Conservation (phyloP, 1,140 invertebrate species). For the Probaryconus sp. region DNA sequence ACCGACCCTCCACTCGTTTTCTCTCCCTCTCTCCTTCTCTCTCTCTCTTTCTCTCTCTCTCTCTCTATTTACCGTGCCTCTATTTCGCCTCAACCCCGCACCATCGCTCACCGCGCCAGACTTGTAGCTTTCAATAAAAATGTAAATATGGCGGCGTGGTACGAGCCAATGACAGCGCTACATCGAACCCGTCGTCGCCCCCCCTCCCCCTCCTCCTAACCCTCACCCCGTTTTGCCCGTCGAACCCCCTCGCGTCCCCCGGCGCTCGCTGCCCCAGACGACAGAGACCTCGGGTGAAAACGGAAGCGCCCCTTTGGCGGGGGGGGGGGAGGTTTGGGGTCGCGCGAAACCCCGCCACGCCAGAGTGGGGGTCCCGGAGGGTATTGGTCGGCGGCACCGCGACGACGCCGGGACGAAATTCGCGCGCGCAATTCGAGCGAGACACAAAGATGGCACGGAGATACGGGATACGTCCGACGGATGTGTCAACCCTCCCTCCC, state of each 20-base stretch:
- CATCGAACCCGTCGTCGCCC: constrained; percentile 69
- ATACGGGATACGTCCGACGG: constrained; percentile 25
- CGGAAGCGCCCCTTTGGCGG: constrained; percentile 44
- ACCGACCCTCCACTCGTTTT: constrained; percentile 58
- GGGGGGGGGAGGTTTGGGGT: constrained; percentile 39
- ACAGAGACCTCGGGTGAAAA: constrained; percentile 57
- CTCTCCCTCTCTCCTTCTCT: constrained; percentile 39
- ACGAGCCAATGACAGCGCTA: constrained; percentile 78
- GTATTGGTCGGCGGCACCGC: constrained; percentile 46
- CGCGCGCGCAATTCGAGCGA: constrained; percentile 32
- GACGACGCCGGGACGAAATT: constrained; percentile 39
- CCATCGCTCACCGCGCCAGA: constrained; percentile 75
- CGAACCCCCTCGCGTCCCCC: constrained; percentile 52
- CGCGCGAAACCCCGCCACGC: constrained; percentile 17
- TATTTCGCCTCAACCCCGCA: constrained; percentile 60
- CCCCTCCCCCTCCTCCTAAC: constrained; percentile 1
- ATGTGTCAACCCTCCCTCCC: too few species aligned
- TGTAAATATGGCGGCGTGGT: constrained; percentile 78
- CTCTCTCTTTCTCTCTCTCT: constrained; percentile 19
- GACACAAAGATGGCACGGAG: constrained; percentile 39
- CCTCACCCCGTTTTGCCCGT: too few species aligned
- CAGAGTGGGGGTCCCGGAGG: constrained; percentile 21
- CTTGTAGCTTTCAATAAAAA: constrained; percentile 79
- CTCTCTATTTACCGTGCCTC: constrained; percentile 43
- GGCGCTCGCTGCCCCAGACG: constrained; percentile 34